A percentile compares a stretch with the other conserved stretches of the same genome.
phyloP scores from a whole-genome alignment of 2,888 invertebrate genomes.

The Tachina fera region DNA sequence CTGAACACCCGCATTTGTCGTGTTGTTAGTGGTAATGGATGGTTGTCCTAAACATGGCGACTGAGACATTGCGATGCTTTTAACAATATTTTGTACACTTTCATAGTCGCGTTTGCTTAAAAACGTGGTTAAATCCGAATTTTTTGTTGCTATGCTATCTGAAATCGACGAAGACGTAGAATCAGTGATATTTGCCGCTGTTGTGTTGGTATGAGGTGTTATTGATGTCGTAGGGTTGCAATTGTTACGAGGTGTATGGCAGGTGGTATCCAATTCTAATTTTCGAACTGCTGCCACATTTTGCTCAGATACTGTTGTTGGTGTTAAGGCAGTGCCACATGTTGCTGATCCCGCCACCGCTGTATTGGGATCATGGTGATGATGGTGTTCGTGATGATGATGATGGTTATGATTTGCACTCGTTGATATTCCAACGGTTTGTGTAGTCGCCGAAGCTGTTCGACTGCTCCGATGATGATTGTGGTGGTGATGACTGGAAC shows the following conservation, averaged over 20 bases:
- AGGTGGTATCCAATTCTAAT: slow-evolving; percentile 58
- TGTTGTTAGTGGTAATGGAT: slow-evolving; percentile 34
- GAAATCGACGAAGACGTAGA: slow-evolving; percentile 57
- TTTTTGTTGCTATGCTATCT: slow-evolving; percentile 70
- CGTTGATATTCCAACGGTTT: slow-evolving; percentile 59
- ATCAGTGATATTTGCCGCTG: slow-evolving; percentile 32
- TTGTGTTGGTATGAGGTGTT: slow-evolving; percentile 43
- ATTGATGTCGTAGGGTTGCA: slow-evolving; percentile 48
- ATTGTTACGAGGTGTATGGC: slow-evolving; percentile 55
- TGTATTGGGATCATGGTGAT: slow-evolving; percentile 69
- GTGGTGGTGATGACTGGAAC: slow-evolving; percentile 73
- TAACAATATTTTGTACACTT: slow-evolving; percentile 80
- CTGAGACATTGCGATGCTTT: slow-evolving; percentile 78
- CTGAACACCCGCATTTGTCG: slow-evolving; percentile 23
- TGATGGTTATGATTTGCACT: slow-evolving; percentile 76
- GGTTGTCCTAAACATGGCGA: slow-evolving; percentile 72
- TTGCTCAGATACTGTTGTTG: slow-evolving; percentile 35
- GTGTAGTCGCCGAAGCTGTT: slow-evolving; percentile 66
- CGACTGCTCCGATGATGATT: slow-evolving; percentile 71
- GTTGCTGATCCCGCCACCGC: slow-evolving; percentile 43
- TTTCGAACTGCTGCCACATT: slow-evolving; percentile 60
- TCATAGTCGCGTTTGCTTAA: slow-evolving; percentile 80
- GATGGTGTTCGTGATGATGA: slow-evolving; percentile 74
- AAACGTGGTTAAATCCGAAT: slow-evolving; percentile 77
- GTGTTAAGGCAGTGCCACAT: slow-evolving; percentile 34